A percentile compares a stretch with the other conserved stretches of the same genome.
These are phyloP conservation scores for Piscicola geometra DNA, from an alignment of 2,888 invertebrate genomes.

Conservation along the genomic window DNA sequence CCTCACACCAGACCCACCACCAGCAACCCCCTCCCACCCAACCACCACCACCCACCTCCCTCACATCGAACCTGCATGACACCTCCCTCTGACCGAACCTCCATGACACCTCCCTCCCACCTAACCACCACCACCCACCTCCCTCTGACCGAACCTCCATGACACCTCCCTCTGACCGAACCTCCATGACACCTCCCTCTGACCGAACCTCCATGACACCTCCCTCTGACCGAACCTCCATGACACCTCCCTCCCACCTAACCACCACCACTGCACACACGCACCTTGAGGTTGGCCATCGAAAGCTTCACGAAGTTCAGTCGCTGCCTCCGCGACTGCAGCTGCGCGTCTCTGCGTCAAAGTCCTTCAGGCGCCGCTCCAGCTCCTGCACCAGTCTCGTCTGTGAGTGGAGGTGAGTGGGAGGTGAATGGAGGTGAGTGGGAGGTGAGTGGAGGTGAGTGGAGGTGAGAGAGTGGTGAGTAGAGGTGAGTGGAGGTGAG, in stretches of 20 bases:
- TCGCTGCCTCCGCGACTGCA: background rate
- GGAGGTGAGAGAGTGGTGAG: background rate
- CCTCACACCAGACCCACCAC: background rate
- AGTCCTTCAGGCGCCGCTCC: slow-evolving; percentile 65
- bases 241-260: background rate
- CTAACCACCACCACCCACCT: background rate
- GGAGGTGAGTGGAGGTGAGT: slow-evolving; percentile 14
- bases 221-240: background rate
- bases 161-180: too few relatives aligned
- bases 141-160: too few relatives aligned
- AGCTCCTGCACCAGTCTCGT: slow-evolving; percentile 66
- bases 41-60: too few relatives aligned
- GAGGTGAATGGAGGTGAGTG: background rate
- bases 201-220: background rate
- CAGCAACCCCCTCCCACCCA: background rate
- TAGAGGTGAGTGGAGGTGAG: slow-evolving; percentile 30
- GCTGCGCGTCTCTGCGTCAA: slow-evolving; percentile 52
- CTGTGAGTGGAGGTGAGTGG: slow-evolving; percentile 42
- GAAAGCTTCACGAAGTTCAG: slow-evolving; percentile 7
- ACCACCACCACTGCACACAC: background rate
- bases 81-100: background rate
- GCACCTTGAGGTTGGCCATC: slow-evolving; percentile 3
- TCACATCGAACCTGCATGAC: background rate
- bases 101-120: background rate
- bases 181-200: too few relatives aligned